phyloP scores from a whole-genome alignment of 2,888 invertebrate genomes.

The Xiphydria camelus region DNA sequence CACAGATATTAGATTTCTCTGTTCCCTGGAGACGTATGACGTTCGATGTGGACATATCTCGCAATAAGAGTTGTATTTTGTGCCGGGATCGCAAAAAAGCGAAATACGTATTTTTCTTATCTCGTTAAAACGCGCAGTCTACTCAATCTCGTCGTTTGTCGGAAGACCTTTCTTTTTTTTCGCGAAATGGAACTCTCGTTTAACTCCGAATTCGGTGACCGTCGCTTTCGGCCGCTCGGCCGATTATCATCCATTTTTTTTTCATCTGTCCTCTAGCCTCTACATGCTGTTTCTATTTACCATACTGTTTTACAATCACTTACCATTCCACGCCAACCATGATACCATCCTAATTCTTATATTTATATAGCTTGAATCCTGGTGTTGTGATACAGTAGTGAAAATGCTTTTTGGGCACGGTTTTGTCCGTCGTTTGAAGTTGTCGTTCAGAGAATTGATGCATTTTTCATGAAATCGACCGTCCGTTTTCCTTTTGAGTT shows the following conservation, averaged over 20 bases:
- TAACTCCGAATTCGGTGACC: too few species aligned
- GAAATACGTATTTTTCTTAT: too few species aligned
- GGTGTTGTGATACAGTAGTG: slow-evolving; percentile 53
- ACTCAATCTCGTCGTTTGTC: too few species aligned
- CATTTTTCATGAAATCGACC: slow-evolving; percentile 38
- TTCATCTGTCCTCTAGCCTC: slow-evolving; percentile 29
- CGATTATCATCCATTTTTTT: slow-evolving; percentile 26
- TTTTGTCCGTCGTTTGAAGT: slow-evolving; percentile 46
- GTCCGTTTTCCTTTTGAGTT: too few species aligned
- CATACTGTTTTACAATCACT: slow-evolving; percentile 38
- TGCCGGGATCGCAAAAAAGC: too few species aligned
- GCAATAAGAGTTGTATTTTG: too few species aligned
- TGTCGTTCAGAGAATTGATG: slow-evolving; percentile 35
- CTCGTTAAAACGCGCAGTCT: too few species aligned
- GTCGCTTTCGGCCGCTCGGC: slow-evolving; percentile 40
- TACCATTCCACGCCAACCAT: slow-evolving; percentile 40
- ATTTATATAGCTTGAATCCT: slow-evolving; percentile 51
- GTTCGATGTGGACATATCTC: too few species aligned
- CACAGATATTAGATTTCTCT: too few species aligned
- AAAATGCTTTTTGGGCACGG: slow-evolving; percentile 52
- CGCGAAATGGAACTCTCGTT: too few species aligned
- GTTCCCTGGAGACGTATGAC: too few species aligned
- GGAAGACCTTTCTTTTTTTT: too few species aligned
- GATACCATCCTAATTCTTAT: slow-evolving; percentile 39
- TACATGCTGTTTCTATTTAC: slow-evolving; percentile 32